Base-by-base conservation (phyloP, 2,888 invertebrate genomes). In the Catotricha subobsoleta region DNA sequence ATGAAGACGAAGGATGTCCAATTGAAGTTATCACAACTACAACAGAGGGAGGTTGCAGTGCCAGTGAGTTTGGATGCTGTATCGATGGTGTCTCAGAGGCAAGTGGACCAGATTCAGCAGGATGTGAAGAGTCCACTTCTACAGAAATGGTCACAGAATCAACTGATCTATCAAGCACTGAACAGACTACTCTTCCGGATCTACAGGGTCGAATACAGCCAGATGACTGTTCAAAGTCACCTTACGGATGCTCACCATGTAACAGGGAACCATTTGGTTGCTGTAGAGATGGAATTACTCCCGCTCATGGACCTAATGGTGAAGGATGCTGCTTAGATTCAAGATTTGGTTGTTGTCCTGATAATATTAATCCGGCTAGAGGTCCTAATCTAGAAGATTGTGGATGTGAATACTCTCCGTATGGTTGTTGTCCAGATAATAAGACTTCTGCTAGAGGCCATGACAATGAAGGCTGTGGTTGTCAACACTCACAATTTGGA, bases 371-470 rank as follows among this genome's bases (percentile, higher is more conserved):
- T 33, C 69, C 80, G 2, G 90, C 92, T 5, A 69, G 74, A 46
- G 92, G 94, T 46, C 78, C 82, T 0, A 70, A 78, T 52, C 62
- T 71, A 25, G 74, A 80, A 64, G 81, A 81, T 15, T 90, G 90
- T 52, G 78, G 76, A 12, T 94, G 92, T 52, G 68, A 76, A 46
- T 70, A 73, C 48, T 70, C 82, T 0, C 73, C 71, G 15, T 83
- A 75, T 52, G 80, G 87, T 0, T 92, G 92, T 57, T 92, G 92
- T 53, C 81, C 86, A 0, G 87, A 90, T 62, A 79, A 82, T 44
- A 60, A 65, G 29, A 84, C 83, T 0, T 65, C 77, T 6, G 88
- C 92, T 1, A 68, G 71, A 46, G 95, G 95, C 21, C 71, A 76
- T 7, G 65, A 74, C 49, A 75, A 80, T 45, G 77, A 80, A 50